These are phyloP conservation scores for Pharmacophagus antenor DNA, from an alignment of 2,888 invertebrate genomes.

Conservation along the genomic window DNA sequence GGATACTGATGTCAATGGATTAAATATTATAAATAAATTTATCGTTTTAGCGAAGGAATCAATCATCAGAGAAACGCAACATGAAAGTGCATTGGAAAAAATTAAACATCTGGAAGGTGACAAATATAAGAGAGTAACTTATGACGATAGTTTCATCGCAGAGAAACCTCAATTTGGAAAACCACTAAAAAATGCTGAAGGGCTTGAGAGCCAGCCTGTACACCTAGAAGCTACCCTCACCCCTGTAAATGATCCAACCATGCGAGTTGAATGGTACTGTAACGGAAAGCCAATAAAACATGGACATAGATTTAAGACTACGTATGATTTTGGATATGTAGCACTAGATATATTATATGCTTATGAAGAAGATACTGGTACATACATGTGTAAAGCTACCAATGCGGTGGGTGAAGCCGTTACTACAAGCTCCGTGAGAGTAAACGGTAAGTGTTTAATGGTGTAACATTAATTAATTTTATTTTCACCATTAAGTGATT, in stretches of 20 bases:
- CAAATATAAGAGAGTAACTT: conserved; percentile 85
- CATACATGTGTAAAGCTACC: conserved; percentile 97
- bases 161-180: conserved; percentile 95
- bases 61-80: conserved; percentile 94
- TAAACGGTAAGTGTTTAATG: conserved; percentile 84
- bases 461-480: conserved; percentile 15
- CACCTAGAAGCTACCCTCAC: conserved; percentile 97
- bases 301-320: conserved; percentile 97
- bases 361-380: conserved; percentile 97
- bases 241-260: conserved; percentile 98
- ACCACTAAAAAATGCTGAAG: conserved; percentile 91
- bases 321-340: conserved; percentile 98
- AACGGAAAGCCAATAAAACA: conserved; percentile 96
- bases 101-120: conserved; percentile 95
- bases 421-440: conserved; percentile 93
- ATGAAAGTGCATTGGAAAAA: conserved; percentile 94
- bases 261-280: conserved; percentile 99
- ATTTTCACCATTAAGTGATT: conserved; percentile 18
- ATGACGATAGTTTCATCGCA: conserved; percentile 87
- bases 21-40: too few species aligned
- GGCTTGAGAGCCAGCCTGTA: conserved; percentile 92
- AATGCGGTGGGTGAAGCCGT: conserved; percentile 98
- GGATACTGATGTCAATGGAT: too few species aligned
- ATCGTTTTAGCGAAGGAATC: conserved; percentile 85
- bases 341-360: conserved; percentile 97